Evolutionary conservation across 37 sponge, comb jelly and placozoan genomes (phyloP).

Genomic region (Bolinopsis microptera): DNA sequence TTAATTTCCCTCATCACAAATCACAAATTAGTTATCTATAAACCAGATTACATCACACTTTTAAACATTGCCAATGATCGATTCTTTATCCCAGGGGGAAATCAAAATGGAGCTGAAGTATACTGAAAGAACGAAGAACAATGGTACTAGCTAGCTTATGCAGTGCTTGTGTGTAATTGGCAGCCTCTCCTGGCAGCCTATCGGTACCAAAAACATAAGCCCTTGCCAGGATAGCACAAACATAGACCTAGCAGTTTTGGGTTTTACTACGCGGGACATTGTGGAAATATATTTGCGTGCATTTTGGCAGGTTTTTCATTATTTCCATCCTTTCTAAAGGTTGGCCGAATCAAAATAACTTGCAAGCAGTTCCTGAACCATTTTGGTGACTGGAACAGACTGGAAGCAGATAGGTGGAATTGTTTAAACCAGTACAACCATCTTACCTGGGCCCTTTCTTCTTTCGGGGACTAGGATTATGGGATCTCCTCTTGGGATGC

Average conservation of each 20-base stretch:
- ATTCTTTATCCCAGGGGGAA: not conserved
- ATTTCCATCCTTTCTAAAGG: not conserved
- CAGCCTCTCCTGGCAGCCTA: not conserved
- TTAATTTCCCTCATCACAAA: no score
- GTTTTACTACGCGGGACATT: not conserved
- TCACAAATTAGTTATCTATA: no score
- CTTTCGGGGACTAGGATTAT: not conserved
- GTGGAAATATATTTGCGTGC: not conserved
- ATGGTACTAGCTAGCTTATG: not conserved
- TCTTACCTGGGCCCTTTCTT: not conserved
- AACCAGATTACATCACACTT: not conserved
- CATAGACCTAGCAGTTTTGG: not conserved
- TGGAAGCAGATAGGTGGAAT: not conserved
- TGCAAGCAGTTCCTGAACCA: not conserved
- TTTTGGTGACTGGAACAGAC: not conserved
- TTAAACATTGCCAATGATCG: no score
- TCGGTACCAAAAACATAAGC: not conserved
- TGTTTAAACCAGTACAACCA: not conserved
- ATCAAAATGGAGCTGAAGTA: not conserved
- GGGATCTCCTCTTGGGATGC: no score
- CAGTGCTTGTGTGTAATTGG: not conserved
- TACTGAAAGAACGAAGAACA: not conserved
- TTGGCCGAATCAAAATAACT: not conserved
- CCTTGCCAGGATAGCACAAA: not conserved
- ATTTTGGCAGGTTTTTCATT: not conserved